Evolutionary conservation across 2,797 vertebrate genomes (phyloP).

Genomic region (Peromyscus eremicus): DNA sequence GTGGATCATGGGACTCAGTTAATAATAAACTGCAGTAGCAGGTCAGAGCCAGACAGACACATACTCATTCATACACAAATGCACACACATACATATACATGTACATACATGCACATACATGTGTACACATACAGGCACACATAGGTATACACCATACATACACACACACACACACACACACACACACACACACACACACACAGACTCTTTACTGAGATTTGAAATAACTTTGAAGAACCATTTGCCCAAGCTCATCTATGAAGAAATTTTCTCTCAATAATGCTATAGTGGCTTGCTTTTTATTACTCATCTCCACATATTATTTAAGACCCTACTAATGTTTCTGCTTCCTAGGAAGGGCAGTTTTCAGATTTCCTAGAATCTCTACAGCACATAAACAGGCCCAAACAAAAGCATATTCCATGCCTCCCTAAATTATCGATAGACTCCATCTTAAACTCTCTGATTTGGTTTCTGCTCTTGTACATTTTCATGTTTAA

Average conservation of each 20-base stretch:
- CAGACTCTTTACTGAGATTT: not conserved
- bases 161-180: not conserved
- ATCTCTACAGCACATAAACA: not conserved
- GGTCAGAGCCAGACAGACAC: not conserved
- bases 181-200: not conserved
- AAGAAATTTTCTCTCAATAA: not conserved
- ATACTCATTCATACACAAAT: not conserved
- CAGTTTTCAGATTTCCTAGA: not conserved
- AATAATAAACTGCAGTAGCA: not conserved
- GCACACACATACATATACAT: not conserved
- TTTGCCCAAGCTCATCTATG: not conserved
- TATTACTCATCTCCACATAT: not conserved
- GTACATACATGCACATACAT: not conserved
- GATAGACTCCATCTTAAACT: not conserved
- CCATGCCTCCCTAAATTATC: not conserved
- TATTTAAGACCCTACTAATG: not conserved
- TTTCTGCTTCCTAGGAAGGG: not conserved
- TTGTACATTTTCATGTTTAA: not conserved
- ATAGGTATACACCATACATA: not conserved
- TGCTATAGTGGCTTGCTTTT: not conserved
- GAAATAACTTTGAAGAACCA: not conserved
- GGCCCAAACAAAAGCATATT: not conserved
- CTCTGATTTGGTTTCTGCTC: not conserved
- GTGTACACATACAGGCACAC: too few relatives aligned
- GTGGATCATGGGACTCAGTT: not conserved